Conservation (phyloP, 2,888 invertebrate species). For the Drepanosiphum platanoidis region DNA sequence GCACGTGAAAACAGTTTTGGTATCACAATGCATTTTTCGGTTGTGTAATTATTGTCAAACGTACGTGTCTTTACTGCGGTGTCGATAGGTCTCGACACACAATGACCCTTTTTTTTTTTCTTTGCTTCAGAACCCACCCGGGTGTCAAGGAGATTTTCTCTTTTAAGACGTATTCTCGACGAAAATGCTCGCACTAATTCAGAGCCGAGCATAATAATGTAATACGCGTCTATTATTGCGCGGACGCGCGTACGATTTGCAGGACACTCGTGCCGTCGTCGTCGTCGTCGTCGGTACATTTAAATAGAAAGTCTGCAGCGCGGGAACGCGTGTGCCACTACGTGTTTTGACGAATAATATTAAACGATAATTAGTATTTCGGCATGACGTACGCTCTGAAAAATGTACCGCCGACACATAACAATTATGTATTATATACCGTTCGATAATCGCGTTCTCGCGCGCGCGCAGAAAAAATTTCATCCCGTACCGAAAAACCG, state of each 20-base stretch:
- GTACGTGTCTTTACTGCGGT: constrained; percentile 47
- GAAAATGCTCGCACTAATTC: not conserved
- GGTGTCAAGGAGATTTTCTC: constrained; percentile 52
- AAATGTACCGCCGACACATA: not conserved
- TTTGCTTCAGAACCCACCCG: constrained; percentile 7
- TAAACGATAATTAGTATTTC: not conserved
- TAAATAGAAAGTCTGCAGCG: not conserved
- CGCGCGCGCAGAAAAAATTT: too few species aligned
- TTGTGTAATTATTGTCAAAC: constrained; percentile 51
- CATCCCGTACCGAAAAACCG: too few species aligned
- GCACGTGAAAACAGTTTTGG: constrained; percentile 23
- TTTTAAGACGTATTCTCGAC: constrained; percentile 1
- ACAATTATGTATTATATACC: not conserved
- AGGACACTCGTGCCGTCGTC: not conserved
- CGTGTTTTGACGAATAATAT: not conserved
- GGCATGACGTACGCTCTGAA: not conserved
- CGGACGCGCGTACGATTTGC: not conserved
- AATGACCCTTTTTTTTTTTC: constrained; percentile 29
- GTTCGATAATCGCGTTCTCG: too few species aligned
- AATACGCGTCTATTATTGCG: not conserved
- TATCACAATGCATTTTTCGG: constrained; percentile 40
- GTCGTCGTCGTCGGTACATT: too few species aligned
- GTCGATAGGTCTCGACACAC: constrained; percentile 49
- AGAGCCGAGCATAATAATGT: not conserved
- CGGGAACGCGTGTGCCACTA: not conserved